phyloP scores from a whole-genome alignment of 2,888 invertebrate genomes.

The Malthinus seriepunctatus region DNA sequence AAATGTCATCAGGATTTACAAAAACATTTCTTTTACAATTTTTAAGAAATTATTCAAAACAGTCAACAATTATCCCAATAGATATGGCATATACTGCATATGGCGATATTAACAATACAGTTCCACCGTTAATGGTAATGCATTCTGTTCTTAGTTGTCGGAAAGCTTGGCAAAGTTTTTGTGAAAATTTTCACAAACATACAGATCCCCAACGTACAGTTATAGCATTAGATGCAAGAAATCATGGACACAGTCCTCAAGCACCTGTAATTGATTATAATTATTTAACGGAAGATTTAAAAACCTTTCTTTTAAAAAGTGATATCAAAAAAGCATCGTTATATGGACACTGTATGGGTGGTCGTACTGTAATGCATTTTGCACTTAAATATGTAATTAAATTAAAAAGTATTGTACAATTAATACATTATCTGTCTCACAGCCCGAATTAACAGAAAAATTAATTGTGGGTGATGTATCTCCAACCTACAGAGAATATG shows the following conservation, averaged over 20 bases:
- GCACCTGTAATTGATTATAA: constrained; percentile 71
- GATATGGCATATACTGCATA: constrained; percentile 71
- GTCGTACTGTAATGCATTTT: constrained; percentile 85
- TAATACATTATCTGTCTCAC: not conserved
- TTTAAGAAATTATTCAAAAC: no score
- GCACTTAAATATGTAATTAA: constrained; percentile 69
- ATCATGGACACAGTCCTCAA: constrained; percentile 94
- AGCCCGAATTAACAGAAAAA: constrained; percentile 64
- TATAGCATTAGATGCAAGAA: constrained; percentile 84
- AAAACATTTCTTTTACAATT: no score
- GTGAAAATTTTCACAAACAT: constrained; percentile 68
- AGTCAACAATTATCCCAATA: constrained; percentile 39
- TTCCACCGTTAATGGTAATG: constrained; percentile 75
- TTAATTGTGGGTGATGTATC: constrained; percentile 75
- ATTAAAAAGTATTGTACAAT: not conserved
- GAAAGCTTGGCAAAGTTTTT: constrained; percentile 84
- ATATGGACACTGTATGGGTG: constrained; percentile 96
- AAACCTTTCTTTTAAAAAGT: constrained; percentile 65
- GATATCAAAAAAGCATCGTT: constrained; percentile 67
- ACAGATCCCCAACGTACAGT: constrained; percentile 71
- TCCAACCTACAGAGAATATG: constrained; percentile 65
- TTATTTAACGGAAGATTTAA: constrained; percentile 75
- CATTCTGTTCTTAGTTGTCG: constrained; percentile 90
- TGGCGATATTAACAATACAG: constrained; percentile 53
- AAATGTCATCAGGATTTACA: no score